phyloP scores from a whole-genome alignment of 1,140 invertebrate genomes.

The Solenopsis fugax region DNA sequence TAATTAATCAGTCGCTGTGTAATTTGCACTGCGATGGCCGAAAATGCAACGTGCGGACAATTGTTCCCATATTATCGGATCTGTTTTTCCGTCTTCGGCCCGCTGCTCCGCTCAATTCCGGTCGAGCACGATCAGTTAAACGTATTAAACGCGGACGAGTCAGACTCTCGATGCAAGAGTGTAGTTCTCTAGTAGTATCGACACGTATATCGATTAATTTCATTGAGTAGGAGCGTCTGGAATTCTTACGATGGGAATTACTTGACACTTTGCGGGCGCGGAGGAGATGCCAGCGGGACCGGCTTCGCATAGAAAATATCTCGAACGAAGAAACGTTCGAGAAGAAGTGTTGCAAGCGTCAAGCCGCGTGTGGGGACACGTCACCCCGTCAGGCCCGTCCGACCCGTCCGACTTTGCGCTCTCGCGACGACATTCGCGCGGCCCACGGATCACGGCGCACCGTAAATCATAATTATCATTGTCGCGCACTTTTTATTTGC shows the following conservation, averaged over 20 bases:
- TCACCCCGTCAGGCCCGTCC: neutral
- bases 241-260: neutral
- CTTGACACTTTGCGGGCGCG: neutral
- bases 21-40: slow-evolving; percentile 17
- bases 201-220: neutral
- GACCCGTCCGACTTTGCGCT: slow-evolving; percentile 3
- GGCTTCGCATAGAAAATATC: neutral
- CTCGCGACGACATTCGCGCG: slow-evolving; percentile 18
- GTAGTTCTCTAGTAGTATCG: neutral
- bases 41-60: neutral
- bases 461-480: slow-evolving; percentile 76
- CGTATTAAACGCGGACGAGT: neutral
- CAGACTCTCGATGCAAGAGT: neutral
- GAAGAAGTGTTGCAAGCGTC: neutral
- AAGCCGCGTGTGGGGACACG: neutral
- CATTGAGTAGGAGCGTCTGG: neutral
- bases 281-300: neutral
- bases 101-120: neutral
- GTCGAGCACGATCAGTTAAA: slow-evolving; percentile 5
- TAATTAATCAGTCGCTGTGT: slow-evolving; percentile 25
- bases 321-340: neutral
- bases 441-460: slow-evolving; percentile 22
- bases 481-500: slow-evolving; percentile 68
- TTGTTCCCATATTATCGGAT: neutral
- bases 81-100: slow-evolving; percentile 5